phyloP scores from a whole-genome alignment of 2,888 invertebrate species.

The Craniophora ligustri region DNA sequence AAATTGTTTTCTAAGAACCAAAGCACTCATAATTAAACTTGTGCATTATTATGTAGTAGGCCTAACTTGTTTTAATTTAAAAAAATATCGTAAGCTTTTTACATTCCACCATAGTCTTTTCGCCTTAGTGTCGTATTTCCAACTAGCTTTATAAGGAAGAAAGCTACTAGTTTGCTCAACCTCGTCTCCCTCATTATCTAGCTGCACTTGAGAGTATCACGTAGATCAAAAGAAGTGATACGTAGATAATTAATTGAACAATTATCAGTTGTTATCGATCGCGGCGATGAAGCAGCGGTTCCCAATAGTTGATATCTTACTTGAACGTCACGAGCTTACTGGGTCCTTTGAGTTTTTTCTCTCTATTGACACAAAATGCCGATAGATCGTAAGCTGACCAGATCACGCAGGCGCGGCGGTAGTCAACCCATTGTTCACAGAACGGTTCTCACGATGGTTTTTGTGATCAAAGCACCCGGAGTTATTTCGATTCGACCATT shows the following conservation, averaged over 20 bases:
- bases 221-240: slow-evolving; percentile 43
- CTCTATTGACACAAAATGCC: slow-evolving; percentile 67
- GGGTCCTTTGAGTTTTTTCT: slow-evolving; percentile 64
- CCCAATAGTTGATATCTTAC: slow-evolving; percentile 70
- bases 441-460: slow-evolving; percentile 80
- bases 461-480: slow-evolving; percentile 74
- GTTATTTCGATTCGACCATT: slow-evolving; percentile 73
- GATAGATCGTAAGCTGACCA: slow-evolving; percentile 60
- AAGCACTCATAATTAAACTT: too few relatives aligned
- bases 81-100: too few relatives aligned
- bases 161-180: background rate
- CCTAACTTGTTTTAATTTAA: background rate
- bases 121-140: background rate
- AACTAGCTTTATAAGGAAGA: background rate
- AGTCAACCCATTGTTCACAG: slow-evolving; percentile 70
- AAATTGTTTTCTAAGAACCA: too few relatives aligned
- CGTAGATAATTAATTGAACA: slow-evolving; percentile 59
- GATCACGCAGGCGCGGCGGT: slow-evolving; percentile 64
- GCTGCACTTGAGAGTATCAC: slow-evolving; percentile 9
- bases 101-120: too few relatives aligned
- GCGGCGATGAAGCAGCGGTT: slow-evolving; percentile 63
- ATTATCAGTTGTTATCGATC: slow-evolving; percentile 67
- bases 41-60: background rate
- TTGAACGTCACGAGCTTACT: slow-evolving; percentile 67
- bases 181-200: background rate